Conservation (phyloP, 2,888 invertebrate genomes). For the Agriopis aurantiaria region DNA sequence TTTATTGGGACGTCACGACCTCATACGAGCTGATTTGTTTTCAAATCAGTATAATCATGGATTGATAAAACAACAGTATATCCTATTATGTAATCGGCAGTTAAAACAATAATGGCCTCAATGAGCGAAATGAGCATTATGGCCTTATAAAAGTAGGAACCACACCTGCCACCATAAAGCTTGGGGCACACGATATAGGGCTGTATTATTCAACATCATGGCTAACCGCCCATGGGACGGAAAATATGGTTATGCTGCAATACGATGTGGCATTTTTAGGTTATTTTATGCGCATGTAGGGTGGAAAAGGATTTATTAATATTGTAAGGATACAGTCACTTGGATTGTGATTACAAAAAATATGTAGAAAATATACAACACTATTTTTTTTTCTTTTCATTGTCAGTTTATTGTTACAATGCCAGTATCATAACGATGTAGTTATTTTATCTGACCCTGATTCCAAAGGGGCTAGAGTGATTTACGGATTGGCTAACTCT, state of each 20-base stretch:
- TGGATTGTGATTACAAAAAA: not conserved
- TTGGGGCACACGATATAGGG: slow-evolving; percentile 25
- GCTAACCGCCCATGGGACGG: not conserved
- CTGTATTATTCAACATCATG: slow-evolving; percentile 25
- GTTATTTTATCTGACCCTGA: no score
- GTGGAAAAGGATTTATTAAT: not conserved
- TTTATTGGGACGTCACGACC: no score
- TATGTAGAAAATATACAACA: no score
- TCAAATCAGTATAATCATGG: no score
- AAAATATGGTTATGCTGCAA: slow-evolving; percentile 11
- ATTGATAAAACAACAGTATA: slow-evolving; percentile 9
- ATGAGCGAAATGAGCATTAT: slow-evolving; percentile 39
- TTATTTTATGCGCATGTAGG: not conserved
- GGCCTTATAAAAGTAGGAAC: slow-evolving; percentile 49
- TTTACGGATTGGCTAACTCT: no score
- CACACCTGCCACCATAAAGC: slow-evolving; percentile 49
- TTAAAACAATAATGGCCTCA: slow-evolving; percentile 30
- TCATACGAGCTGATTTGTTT: no score
- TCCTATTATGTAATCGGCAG: not conserved
- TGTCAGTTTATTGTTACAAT: no score
- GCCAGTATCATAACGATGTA: no score
- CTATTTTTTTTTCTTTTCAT: no score
- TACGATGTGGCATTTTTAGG: not conserved
- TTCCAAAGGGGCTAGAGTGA: no score
- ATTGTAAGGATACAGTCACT: no score